phyloP scores from a whole-genome alignment of 2,888 invertebrate species.

The Aphidius colemani region DNA sequence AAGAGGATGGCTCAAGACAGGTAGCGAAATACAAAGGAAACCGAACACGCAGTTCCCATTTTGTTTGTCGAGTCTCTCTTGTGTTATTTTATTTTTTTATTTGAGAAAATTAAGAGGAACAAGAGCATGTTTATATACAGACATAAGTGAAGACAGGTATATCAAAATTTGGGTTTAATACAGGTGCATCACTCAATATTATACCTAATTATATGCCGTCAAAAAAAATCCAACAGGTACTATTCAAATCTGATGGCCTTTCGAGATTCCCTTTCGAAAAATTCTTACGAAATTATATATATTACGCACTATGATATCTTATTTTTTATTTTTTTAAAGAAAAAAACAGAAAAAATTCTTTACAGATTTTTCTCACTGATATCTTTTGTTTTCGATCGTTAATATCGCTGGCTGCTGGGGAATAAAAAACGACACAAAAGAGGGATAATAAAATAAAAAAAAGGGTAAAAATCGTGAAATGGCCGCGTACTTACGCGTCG shows the following conservation, averaged over 20 bases:
- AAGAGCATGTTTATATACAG: constrained; percentile 15
- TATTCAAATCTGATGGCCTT: constrained; percentile 36
- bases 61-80: constrained; percentile 35
- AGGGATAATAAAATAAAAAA: not conserved
- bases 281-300: not conserved
- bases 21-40: constrained; percentile 57
- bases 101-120: constrained; percentile 9
- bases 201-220: constrained; percentile 48
- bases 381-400: too few relatives aligned
- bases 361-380: not conserved
- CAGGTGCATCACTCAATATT: constrained; percentile 53
- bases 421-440: not conserved
- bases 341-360: not conserved
- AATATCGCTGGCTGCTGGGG: too few relatives aligned
- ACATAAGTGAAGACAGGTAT: constrained; percentile 22
- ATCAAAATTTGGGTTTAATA: constrained; percentile 27
- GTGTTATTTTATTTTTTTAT: constrained; percentile 15
- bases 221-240: constrained; percentile 36
- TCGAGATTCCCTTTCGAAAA: constrained; percentile 13
- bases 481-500: constrained; percentile 12
- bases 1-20: constrained; percentile 56
- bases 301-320: not conserved
- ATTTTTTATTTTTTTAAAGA: not conserved
- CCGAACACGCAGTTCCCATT: constrained; percentile 54
- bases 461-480: not conserved